Evolutionary conservation across 2,113 vertebrate genomes (phyloP).

Genomic region (Neogobius melanostomus): DNA sequence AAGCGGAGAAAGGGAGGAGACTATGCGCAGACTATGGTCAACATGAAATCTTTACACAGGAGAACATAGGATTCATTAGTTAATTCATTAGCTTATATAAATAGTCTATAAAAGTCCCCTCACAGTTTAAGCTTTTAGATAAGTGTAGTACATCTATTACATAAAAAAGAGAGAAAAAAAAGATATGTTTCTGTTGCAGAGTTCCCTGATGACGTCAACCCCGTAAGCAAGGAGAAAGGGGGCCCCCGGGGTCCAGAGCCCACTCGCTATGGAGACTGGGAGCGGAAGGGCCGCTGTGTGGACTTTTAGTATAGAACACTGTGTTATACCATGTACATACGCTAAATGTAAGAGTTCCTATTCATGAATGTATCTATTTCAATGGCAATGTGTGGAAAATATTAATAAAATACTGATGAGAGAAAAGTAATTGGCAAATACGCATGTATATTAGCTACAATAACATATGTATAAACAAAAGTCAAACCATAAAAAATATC

Average conservation of each 20-base stretch:
- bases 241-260: constrained; percentile 95
- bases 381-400: not conserved
- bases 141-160: too few species aligned
- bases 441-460: too few species aligned
- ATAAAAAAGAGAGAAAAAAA: not conserved
- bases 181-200: constrained; percentile 63
- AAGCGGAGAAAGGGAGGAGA: too few species aligned
- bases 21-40: not conserved
- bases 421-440: too few species aligned
- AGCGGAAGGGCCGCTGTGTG: constrained; percentile 95
- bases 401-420: not conserved
- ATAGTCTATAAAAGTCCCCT: too few species aligned
- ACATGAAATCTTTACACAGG: not conserved
- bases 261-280: constrained; percentile 97
- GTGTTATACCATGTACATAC: not conserved
- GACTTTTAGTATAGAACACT: constrained; percentile 82
- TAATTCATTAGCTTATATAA: too few species aligned
- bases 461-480: too few species aligned
- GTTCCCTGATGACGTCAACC: constrained; percentile 91
- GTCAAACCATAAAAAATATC: too few species aligned
- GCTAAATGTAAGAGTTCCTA: not conserved
- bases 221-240: constrained; percentile 89
- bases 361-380: not conserved
- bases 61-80: too few species aligned
- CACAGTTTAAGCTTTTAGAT: too few species aligned